Evolutionary conservation across 2,113 vertebrate genomes (phyloP), one percentile per base, ranked within the genome.

Genomic region (Myodes glareolus): DNA sequence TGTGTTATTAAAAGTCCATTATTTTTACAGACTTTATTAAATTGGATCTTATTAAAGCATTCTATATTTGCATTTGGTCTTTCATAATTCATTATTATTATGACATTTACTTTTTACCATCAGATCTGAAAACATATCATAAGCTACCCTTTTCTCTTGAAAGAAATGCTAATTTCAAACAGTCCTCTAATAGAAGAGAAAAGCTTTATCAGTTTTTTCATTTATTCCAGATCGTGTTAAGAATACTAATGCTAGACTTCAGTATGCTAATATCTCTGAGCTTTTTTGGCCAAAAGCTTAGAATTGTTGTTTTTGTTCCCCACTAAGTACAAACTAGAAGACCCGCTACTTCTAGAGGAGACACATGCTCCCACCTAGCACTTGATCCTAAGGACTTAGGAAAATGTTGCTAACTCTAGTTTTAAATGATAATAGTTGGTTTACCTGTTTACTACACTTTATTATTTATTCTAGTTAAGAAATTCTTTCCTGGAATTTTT

Each of bases 51-150:
- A 99, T 99, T 99, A 99, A 99, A 99, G 99, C 99, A 99, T 99
- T 99, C 99, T 99, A 98, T 99, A 99, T 99, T 99, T 99, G 99
- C 99, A 99, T 99, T 99, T 99, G 99, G 99, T 99, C 99, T 99
- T 99, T 99, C 99, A 99, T 99, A 99, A 99, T 99, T 99, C 99
- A 99, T 99, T 99, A 99, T 99, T 99, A 99, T 99, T 99, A 99
- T 99, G 99, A 99, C 99, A 99, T 99, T 99, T 99, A 99, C 99
- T 99, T 99, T 99, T 99, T 99, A 99, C 99, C 99, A 99, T 99
- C 99, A 99, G 99, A 99, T 99, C 99, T 99, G 99, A 98, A 98
- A 99, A 99, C 99, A 99, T 99, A 99, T 99, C 99, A 98, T 99
- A 99, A 99, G 99, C 99, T 99, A 99, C 99, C 99, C 99, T 99